Percentiles rank a stretch among this genome's conserved stretches.
These are phyloP conservation scores for Conops quadrifasciatus DNA, from an alignment of 2,888 invertebrate genomes.

Conservation along the genomic window DNA sequence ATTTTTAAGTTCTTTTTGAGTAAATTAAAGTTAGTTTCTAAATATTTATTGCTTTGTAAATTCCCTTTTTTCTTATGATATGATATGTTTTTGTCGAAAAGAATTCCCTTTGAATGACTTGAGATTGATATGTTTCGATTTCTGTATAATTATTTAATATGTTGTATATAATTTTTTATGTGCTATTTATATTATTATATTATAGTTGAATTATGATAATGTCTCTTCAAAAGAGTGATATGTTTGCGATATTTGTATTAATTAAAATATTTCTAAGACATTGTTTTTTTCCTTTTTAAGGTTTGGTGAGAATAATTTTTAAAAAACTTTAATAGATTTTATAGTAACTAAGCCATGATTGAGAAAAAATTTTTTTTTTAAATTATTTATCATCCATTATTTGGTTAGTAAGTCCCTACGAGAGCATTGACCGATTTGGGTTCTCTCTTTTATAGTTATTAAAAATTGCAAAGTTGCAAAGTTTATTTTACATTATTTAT, in stretches of 20 bases:
- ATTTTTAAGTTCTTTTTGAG: not conserved
- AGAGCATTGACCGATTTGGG: no score
- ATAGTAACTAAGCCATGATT: no score
- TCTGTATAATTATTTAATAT: slow-evolving; percentile 34
- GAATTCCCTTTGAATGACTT: not conserved
- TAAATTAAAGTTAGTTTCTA: not conserved
- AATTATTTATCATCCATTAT: no score
- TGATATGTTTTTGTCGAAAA: not conserved
- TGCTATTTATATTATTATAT: slow-evolving; percentile 31
- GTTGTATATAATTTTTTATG: slow-evolving; percentile 18
- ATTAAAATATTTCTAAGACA: slow-evolving; percentile 49
- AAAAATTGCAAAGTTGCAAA: no score
- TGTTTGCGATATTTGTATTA: slow-evolving; percentile 53
- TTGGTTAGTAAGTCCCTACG: no score
- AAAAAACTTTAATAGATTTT: no score
- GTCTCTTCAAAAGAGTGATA: slow-evolving; percentile 56
- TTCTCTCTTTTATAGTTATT: no score
- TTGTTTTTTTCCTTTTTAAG: slow-evolving; percentile 27
- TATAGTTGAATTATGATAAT: not conserved
- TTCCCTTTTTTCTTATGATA: slow-evolving; percentile 27
- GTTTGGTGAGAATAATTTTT: no score
- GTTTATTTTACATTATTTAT: no score
- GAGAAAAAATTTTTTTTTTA: no score
- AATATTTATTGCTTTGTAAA: slow-evolving; percentile 35
- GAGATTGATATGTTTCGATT: slow-evolving; percentile 36